A percentile compares a stretch with the other conserved stretches of the same genome.
These are phyloP conservation scores for Pseudolycoriella hygida DNA, from an alignment of 2,888 invertebrate species.

Conservation along the genomic window DNA sequence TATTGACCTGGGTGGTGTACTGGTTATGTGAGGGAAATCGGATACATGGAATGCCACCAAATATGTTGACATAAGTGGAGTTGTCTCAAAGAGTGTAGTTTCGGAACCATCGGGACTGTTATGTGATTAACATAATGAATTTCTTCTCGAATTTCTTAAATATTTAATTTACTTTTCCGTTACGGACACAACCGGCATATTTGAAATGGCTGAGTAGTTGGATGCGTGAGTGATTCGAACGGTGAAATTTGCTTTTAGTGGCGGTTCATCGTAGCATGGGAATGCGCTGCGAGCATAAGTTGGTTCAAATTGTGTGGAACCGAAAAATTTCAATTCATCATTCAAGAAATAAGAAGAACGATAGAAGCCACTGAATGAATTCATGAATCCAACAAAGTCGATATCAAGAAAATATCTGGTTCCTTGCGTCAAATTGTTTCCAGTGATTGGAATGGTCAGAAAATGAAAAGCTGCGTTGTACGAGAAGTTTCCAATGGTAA, in stretches of 20 bases:
- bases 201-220: conserved; percentile 21
- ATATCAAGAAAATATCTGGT: conserved; percentile 2
- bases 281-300: conserved; percentile 48
- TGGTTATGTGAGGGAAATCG: conserved; percentile 17
- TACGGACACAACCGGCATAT: conserved; percentile 29
- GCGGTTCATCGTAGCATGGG: conserved; percentile 51
- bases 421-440: conserved; percentile 13
- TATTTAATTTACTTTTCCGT: conserved; percentile 5
- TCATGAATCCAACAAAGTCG: neutral
- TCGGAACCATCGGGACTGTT: neutral
- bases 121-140: neutral
- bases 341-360: too few species aligned
- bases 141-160: neutral
- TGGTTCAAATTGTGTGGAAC: conserved; percentile 49
- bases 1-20: conserved; percentile 3
- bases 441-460: conserved; percentile 39
- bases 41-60: too few species aligned
- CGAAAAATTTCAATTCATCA: conserved; percentile 12
- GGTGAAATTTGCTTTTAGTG: conserved; percentile 47
- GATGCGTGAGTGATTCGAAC: conserved; percentile 20
- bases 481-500: conserved; percentile 37
- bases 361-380: too few species aligned
- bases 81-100: too few species aligned
- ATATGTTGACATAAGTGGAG: too few species aligned
- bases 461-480: conserved; percentile 39